Conservation (phyloP, 2,113 vertebrate species). For the Melanotaenia duboulayi region DNA sequence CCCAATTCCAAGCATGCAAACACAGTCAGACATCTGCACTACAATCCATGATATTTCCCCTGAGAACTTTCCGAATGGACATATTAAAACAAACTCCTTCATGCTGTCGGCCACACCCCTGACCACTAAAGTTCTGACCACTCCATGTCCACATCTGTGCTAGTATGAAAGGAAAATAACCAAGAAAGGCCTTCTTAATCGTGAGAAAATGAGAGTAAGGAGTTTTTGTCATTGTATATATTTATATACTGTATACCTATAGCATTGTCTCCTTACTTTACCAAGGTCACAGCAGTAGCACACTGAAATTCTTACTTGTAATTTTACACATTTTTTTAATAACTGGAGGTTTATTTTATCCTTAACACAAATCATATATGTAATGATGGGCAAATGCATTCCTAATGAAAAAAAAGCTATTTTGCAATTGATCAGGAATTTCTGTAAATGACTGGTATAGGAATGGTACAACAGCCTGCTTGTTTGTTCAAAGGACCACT, state of each 20-base stretch:
- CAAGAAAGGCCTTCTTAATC: slow-evolving; percentile 24
- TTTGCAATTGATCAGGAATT: slow-evolving; percentile 35
- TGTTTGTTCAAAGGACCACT: slow-evolving; percentile 44
- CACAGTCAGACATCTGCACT: slow-evolving; percentile 71
- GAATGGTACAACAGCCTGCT: slow-evolving; percentile 29
- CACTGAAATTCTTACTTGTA: too few relatives aligned
- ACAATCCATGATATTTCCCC: slow-evolving; percentile 62
- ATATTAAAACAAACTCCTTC: slow-evolving; percentile 71
- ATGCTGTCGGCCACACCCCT: slow-evolving; percentile 58
- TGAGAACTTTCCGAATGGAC: slow-evolving; percentile 61
- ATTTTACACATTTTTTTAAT: too few relatives aligned
- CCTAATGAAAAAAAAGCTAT: not conserved
- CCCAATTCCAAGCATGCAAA: slow-evolving; percentile 72
- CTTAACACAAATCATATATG: not conserved
- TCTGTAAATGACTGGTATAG: slow-evolving; percentile 13
- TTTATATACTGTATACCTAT: too few relatives aligned
- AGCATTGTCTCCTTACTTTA: too few relatives aligned
- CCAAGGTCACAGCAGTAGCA: too few relatives aligned
- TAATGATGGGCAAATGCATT: slow-evolving; percentile 1
- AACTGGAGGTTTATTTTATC: not conserved
- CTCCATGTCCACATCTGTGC: slow-evolving; percentile 61
- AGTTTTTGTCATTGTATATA: not conserved
- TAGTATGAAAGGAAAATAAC: slow-evolving; percentile 39
- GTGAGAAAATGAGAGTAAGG: slow-evolving; percentile 33
- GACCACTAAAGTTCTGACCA: slow-evolving; percentile 63